Evolutionary conservation across 30 jellyfish, hydroid and myxozoan species (phyloP).

Genomic region (Turritopsis rubra): DNA sequence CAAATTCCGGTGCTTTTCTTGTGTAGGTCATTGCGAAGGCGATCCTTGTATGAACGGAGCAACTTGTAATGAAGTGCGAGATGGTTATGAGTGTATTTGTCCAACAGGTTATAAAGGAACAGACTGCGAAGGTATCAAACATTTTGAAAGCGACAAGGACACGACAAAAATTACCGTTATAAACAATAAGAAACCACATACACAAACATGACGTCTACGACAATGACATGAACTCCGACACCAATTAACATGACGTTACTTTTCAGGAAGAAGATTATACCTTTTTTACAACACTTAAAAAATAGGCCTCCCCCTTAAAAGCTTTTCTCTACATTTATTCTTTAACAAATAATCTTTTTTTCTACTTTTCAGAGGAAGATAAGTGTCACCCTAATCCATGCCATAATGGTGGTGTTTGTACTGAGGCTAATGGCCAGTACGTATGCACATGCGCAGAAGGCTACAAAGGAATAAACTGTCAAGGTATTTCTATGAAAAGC

Average conservation of each 20-base stretch:
- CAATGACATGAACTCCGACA: neutral
- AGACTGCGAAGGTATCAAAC: conserved; percentile 79
- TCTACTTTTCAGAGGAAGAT: conserved; percentile 70
- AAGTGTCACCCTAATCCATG: conserved; percentile 94
- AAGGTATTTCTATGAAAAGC: conserved; percentile 47
- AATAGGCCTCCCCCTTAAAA: too few relatives aligned
- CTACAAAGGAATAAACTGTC: conserved; percentile 83
- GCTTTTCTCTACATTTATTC: neutral
- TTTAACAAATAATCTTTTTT: neutral
- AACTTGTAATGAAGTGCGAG: conserved; percentile 91
- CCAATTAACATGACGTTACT: neutral
- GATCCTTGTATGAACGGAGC: conserved; percentile 98
- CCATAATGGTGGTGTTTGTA: conserved; percentile 84
- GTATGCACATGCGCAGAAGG: conserved; percentile 97
- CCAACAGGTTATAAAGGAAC: conserved; percentile 93
- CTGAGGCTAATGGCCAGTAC: conserved; percentile 88
- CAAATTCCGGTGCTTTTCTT: neutral
- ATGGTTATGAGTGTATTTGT: conserved; percentile 88
- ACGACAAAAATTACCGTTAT: neutral
- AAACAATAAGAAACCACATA: neutral
- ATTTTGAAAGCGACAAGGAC: neutral
- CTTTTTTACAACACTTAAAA: neutral
- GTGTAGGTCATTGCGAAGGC: conserved; percentile 81
- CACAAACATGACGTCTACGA: neutral
- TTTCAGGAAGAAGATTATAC: too few relatives aligned